Percentiles rank a stretch among this genome's conserved stretches.
phyloP scores from a whole-genome alignment of 2,797 vertebrate genomes.

The Darevskia nairensis region DNA sequence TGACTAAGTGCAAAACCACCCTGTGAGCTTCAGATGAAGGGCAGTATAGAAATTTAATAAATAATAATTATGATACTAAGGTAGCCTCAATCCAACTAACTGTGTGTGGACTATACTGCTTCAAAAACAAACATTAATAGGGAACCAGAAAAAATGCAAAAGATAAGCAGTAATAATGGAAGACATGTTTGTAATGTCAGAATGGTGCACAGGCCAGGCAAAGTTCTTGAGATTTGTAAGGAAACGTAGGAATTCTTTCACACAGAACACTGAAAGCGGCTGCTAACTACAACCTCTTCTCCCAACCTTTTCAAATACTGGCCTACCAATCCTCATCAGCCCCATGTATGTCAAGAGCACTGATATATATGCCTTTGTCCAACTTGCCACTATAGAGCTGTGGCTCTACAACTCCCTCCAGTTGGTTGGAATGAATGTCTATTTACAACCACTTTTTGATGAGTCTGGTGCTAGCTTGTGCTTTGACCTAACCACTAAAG shows the following conservation, averaged over 20 bases:
- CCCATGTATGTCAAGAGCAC: background rate
- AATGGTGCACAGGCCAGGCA: background rate
- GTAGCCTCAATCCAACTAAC: background rate
- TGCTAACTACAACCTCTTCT: background rate
- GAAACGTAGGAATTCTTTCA: background rate
- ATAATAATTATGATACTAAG: background rate
- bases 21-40: too few relatives aligned
- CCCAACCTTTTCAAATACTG: background rate
- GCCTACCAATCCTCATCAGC: background rate
- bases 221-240: background rate
- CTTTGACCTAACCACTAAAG: background rate
- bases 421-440: background rate
- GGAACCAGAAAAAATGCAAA: background rate
- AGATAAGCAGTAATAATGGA: background rate
- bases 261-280: background rate
- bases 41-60: too few relatives aligned
- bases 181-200: background rate
- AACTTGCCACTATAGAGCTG: background rate
- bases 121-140: conserved; percentile 2
- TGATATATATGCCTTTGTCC: background rate
- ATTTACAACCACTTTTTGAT: background rate
- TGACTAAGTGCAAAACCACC: background rate
- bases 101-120: background rate
- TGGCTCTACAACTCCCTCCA: background rate
- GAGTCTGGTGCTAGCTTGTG: background rate